A percentile compares a stretch with the other conserved stretches of the same genome.
These are phyloP conservation scores for Rhopalosiphum nymphaeae DNA, from an alignment of 2,888 invertebrate genomes.

Conservation along the genomic window DNA sequence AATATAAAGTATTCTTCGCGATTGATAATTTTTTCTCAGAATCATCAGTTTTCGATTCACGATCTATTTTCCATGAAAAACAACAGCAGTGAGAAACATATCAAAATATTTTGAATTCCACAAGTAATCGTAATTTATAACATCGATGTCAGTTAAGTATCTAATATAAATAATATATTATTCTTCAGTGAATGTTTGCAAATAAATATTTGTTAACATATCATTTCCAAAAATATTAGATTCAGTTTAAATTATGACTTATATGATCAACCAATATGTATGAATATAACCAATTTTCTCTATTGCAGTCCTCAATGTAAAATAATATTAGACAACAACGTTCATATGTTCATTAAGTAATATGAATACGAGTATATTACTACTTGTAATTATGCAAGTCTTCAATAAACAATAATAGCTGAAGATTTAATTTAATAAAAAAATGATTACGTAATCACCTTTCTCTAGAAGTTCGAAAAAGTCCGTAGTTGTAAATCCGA, in stretches of 20 bases:
- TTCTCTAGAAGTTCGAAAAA: neutral
- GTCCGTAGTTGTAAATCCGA: neutral
- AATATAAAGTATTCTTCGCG: too few species aligned
- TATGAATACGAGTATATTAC: neutral
- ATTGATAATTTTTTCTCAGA: too few species aligned
- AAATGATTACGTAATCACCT: neutral
- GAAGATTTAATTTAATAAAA: neutral
- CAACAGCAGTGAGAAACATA: too few species aligned
- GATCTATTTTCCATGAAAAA: too few species aligned
- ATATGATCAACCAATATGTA: neutral
- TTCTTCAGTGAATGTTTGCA: too few species aligned
- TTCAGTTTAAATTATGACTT: neutral
- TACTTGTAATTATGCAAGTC: neutral
- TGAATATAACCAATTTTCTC: neutral
- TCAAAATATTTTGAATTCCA: too few species aligned
- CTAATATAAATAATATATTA: too few species aligned
- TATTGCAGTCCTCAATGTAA: neutral
- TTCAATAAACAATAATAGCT: neutral
- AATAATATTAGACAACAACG: neutral
- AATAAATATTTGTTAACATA: neutral
- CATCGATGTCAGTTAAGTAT: too few species aligned
- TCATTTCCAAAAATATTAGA: neutral
- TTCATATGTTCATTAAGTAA: neutral
- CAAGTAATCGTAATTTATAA: too few species aligned
- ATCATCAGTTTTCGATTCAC: too few species aligned